Evolutionary conservation across 2,888 invertebrate species (phyloP), one percentile per base, ranked within the genome.

Genomic region (Neelides folsomi): DNA sequence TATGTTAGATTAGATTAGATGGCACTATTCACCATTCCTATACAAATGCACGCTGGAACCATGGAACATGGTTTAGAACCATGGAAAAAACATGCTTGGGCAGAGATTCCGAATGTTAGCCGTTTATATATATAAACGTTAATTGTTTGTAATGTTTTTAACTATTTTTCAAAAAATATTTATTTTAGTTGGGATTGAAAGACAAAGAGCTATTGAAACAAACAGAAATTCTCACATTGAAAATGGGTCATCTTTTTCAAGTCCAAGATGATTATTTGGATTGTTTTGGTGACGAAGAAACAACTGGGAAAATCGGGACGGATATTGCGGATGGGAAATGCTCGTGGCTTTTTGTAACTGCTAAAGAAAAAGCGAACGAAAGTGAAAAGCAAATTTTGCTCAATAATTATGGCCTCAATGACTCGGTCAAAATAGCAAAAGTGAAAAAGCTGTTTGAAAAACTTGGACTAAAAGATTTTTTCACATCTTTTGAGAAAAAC

Each of bases 251-350:
- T 66, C 88, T 90, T 69, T 97, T 83, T 72, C 97, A 97, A 78
- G 85, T 90, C 41, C 89, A 89, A 36, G 86, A 92, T 69, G 90
- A 92, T 69, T 89, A 81, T 72, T 73, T 90, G 37, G 93, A 94
- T 69, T 89, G 86, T 68, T 97, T 83, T 69, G 94, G 92, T 1
- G 81, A 90, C 68, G 79, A 86, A 16, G 74, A 77, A 7, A 76
- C 84, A 2, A 92, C 83, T 0, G 97, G 95, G 7, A 97, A 94
- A 73, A 73, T 78, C 38, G 88, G 90, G 35, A 86, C 82, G 0
- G 94, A 97, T 68, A 94, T 97, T 62, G 79, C 83, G 71, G 90
- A 94, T 63, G 92, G 92, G 20, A 97, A 95, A 72, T 95, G 95
- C 71, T 81, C 90, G 0, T 98, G 97, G 97, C 72, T 93, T 36